A percentile compares a stretch with the other conserved stretches of the same genome.
Evolutionary conservation across 2,113 vertebrate species (phyloP).

Genomic region (Eulacestoma nigropectus): DNA sequence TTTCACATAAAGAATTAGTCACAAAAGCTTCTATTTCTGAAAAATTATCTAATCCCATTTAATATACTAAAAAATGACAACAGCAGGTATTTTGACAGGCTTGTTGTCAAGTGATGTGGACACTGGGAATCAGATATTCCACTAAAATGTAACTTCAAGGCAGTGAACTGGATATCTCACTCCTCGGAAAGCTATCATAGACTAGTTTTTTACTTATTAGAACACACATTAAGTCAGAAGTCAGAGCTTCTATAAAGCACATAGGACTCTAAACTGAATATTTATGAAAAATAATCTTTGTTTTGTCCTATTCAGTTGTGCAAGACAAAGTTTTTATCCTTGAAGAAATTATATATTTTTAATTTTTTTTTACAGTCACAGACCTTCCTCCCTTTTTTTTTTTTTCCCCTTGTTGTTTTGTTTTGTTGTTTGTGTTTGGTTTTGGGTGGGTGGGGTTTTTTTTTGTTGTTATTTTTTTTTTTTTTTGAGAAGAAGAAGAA

Average conservation of each 20-base stretch:
- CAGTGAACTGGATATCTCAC: neutral
- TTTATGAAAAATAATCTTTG: neutral
- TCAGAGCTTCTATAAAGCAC: neutral
- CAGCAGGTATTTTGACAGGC: neutral
- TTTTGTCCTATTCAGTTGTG: neutral
- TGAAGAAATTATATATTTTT: neutral
- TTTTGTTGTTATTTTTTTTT: neutral
- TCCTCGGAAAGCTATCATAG: neutral
- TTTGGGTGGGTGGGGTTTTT: neutral
- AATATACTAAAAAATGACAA: neutral
- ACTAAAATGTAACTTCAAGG: neutral
- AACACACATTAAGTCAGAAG: neutral
- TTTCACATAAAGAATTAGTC: neutral
- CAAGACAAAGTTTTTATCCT: neutral
- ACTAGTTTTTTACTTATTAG: neutral
- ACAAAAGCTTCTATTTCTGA: neutral
- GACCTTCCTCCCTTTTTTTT: fast-evolving
- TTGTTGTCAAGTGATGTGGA: neutral
- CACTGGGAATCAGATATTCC: neutral
- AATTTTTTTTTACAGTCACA: neutral
- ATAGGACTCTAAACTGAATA: neutral
- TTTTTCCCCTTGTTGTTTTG: neutral
- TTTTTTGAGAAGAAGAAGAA: neutral
- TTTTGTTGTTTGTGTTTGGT: neutral
- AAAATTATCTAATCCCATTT: neutral